phyloP scores from a whole-genome alignment of 2,888 invertebrate genomes.

The Imbricaverruca yamaguchii region DNA sequence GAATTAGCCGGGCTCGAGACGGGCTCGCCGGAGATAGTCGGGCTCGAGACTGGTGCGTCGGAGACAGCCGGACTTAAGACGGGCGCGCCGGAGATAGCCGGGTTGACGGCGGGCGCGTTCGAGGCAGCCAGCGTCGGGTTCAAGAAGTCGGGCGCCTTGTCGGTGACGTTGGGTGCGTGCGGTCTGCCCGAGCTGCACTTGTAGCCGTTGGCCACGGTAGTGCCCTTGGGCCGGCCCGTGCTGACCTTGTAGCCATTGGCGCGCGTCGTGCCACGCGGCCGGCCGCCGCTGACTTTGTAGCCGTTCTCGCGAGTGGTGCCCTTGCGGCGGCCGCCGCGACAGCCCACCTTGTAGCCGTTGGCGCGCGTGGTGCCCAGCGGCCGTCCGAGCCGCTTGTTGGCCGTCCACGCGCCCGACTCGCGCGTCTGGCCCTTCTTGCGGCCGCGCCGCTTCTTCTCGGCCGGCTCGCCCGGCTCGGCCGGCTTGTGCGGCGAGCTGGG shows the following conservation, averaged over 20 bases:
- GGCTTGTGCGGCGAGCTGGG: background rate
- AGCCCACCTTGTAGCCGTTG: slow-evolving; percentile 18
- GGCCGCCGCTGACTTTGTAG: slow-evolving; percentile 12
- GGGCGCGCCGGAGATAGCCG: no score
- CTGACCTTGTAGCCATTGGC: slow-evolving; percentile 14
- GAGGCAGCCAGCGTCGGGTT: no score
- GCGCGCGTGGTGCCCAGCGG: slow-evolving; percentile 9
- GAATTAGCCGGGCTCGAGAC: no score
- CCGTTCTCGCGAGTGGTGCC: background rate
- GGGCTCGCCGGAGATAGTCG: no score
- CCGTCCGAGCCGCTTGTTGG: slow-evolving; percentile 17
- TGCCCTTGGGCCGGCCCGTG: slow-evolving; percentile 11
- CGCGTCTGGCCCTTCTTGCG: slow-evolving; percentile 9
- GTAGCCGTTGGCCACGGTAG: slow-evolving; percentile 14
- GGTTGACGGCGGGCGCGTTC: no score
- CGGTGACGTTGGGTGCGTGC: background rate
- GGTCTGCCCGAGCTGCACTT: background rate
- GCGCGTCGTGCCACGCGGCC: slow-evolving; percentile 8
- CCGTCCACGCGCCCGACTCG: slow-evolving; percentile 1
- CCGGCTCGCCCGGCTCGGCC: background rate
- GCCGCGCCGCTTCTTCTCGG: slow-evolving; percentile 15
- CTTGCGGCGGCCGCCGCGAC: slow-evolving; percentile 5
- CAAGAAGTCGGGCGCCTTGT: no score
- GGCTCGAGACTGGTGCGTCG: no score
- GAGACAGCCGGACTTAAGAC: no score